Evolutionary conservation across 92 coral and sea anemone genomes (phyloP).

Genomic region (Scolanthus callimorphus): DNA sequence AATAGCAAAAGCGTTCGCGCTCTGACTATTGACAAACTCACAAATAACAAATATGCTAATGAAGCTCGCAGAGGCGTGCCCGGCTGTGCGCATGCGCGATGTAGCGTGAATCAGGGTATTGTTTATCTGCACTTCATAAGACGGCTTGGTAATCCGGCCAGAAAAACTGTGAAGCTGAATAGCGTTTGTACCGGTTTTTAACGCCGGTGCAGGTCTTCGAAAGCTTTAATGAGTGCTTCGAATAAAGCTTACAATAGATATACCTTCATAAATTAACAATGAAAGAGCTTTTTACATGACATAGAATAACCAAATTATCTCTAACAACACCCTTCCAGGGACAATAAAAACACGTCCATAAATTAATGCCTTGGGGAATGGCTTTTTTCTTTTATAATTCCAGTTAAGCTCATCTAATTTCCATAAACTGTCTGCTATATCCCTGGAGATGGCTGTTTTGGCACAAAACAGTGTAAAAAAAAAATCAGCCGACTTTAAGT

Average conservation of each 20-base stretch:
- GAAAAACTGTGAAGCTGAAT: conserved; percentile 25
- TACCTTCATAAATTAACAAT: conserved; percentile 5
- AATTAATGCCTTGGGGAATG: not conserved
- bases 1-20: conserved; percentile 26
- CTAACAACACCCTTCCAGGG: conserved; percentile 10
- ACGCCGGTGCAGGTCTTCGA: not conserved
- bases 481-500: too few species aligned
- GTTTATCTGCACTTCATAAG: conserved; percentile 6
- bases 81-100: conserved; percentile 35
- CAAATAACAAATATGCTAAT: conserved; percentile 35
- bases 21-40: conserved; percentile 59
- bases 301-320: conserved; percentile 20
- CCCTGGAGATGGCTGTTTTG: not conserved
- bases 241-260: conserved; percentile 13
- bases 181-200: not conserved
- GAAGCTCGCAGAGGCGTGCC: conserved; percentile 46
- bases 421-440: not conserved
- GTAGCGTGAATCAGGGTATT: not conserved
- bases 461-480: too few species aligned
- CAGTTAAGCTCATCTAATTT: not conserved
- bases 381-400: not conserved
- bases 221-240: not conserved
- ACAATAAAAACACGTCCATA: not conserved
- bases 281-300: conserved; percentile 20
- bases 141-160: not conserved